A percentile compares a stretch with the other conserved stretches of the same genome.
Conservation (phyloP, 1,140 invertebrate genomes). For the Trichogramma pretiosum region DNA sequence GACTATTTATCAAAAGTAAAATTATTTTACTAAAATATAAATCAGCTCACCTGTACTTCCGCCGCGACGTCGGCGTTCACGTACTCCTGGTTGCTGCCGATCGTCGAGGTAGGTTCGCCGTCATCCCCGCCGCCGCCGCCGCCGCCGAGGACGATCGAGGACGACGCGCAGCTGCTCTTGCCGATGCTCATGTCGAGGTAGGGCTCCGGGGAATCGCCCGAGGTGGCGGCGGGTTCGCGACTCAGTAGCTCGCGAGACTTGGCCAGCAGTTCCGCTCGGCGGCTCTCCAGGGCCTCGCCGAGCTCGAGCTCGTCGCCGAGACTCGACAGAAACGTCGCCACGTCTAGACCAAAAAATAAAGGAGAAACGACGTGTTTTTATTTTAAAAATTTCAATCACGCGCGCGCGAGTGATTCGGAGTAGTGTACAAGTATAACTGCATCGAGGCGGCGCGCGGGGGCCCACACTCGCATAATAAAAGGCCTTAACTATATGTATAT, state of each 20-base stretch:
- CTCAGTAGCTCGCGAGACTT: slow-evolving; percentile 25
- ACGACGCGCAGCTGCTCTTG: slow-evolving; percentile 13
- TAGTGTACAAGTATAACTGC: neutral
- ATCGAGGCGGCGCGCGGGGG: neutral
- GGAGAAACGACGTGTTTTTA: neutral
- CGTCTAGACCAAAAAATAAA: neutral
- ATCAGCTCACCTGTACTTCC: too few relatives aligned
- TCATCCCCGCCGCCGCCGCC: neutral
- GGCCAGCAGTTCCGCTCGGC: slow-evolving; percentile 28
- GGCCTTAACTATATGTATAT: too few relatives aligned
- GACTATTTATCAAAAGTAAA: too few relatives aligned
- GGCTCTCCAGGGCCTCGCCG: slow-evolving; percentile 36
- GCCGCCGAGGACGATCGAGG: neutral
- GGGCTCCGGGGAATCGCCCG: slow-evolving; percentile 28
- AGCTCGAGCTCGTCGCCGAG: too few relatives aligned
- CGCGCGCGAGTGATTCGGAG: neutral
- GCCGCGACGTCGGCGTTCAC: slow-evolving; percentile 17
- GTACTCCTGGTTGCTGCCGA: slow-evolving; percentile 18
- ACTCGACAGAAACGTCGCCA: neutral
- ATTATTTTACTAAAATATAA: too few relatives aligned
- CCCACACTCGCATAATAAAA: neutral
- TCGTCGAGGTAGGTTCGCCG: slow-evolving; percentile 3
- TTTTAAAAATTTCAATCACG: neutral
- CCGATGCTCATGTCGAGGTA: slow-evolving; percentile 38
- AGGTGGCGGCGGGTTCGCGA: slow-evolving; percentile 18